Evolutionary conservation across 2,888 invertebrate species (phyloP).

Genomic region (Oxystoma pomonae): DNA sequence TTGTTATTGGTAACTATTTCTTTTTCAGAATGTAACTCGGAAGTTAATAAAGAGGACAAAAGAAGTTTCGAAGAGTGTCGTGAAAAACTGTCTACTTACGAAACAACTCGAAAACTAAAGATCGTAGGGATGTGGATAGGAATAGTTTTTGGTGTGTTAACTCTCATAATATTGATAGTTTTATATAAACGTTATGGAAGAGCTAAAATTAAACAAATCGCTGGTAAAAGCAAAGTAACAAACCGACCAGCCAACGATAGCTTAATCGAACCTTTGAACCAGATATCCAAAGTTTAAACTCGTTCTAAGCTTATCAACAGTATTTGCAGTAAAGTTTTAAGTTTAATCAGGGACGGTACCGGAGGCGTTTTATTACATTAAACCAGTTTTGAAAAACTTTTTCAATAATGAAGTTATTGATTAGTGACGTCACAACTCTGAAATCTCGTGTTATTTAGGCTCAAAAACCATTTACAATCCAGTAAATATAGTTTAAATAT

Average conservation of each 20-base stretch:
- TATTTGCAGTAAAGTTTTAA: too few relatives aligned
- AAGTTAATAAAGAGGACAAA: slow-evolving; percentile 12
- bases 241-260: background rate
- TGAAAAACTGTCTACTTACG: slow-evolving; percentile 7
- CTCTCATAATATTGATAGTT: slow-evolving; percentile 1
- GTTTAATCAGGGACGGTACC: too few relatives aligned
- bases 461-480: too few relatives aligned
- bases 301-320: too few relatives aligned
- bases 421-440: too few relatives aligned
- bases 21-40: slow-evolving; percentile 18
- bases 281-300: background rate
- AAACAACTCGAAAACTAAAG: slow-evolving; percentile 5
- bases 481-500: too few relatives aligned
- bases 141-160: slow-evolving; percentile 1
- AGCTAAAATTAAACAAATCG: background rate
- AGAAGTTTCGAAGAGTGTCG: slow-evolving; percentile 11
- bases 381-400: too few relatives aligned
- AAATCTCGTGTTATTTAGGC: too few relatives aligned
- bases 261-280: background rate
- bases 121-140: slow-evolving; percentile 17
- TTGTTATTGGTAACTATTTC: too few relatives aligned
- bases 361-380: too few relatives aligned
- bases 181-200: slow-evolving; percentile 4
- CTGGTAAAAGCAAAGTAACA: background rate
- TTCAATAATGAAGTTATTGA: too few relatives aligned